These are phyloP conservation scores for Drosophila parthenogenetica DNA, from an alignment of 2,888 invertebrate genomes.

Conservation along the genomic window DNA sequence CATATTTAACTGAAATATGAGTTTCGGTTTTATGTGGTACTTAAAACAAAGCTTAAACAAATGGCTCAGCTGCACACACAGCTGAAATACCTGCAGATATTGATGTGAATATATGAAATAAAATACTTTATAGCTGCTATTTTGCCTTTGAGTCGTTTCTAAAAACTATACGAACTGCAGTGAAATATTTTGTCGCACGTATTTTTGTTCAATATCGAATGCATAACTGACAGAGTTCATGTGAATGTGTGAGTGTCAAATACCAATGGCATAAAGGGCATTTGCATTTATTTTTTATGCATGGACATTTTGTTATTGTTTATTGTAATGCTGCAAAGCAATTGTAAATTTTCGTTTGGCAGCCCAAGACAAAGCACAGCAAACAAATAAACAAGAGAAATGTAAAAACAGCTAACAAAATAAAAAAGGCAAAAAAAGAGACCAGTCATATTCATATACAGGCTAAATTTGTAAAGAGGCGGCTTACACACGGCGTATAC, in stretches of 20 bases:
- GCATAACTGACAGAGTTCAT: conserved; percentile 15
- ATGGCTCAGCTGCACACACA: conserved; percentile 14
- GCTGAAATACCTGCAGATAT: conserved; percentile 29
- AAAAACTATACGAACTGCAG: conserved; percentile 64
- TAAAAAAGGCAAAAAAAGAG: not conserved
- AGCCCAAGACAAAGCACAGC: conserved; percentile 41
- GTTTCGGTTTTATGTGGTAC: conserved; percentile 43
- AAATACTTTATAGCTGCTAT: conserved; percentile 45
- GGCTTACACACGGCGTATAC: conserved; percentile 34
- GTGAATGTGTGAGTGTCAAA: conserved; percentile 22
- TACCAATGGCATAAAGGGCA: conserved; percentile 34
- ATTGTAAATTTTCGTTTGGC: conserved; percentile 41
- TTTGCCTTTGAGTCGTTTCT: conserved; percentile 55
- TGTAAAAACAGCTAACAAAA: conserved; percentile 10
- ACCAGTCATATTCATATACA: conserved; percentile 20
- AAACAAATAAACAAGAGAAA: conserved; percentile 10
- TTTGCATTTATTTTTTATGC: conserved; percentile 50
- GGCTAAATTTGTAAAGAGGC: not conserved
- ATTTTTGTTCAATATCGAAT: conserved; percentile 53
- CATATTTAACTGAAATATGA: not conserved
- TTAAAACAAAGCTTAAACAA: conserved; percentile 35
- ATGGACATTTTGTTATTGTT: conserved; percentile 47
- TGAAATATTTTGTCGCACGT: conserved; percentile 64
- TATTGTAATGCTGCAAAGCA: conserved; percentile 49
- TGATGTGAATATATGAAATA: conserved; percentile 47